Conservation (phyloP, 2,797 vertebrate species). For the Synaphobranchus kaupii region DNA sequence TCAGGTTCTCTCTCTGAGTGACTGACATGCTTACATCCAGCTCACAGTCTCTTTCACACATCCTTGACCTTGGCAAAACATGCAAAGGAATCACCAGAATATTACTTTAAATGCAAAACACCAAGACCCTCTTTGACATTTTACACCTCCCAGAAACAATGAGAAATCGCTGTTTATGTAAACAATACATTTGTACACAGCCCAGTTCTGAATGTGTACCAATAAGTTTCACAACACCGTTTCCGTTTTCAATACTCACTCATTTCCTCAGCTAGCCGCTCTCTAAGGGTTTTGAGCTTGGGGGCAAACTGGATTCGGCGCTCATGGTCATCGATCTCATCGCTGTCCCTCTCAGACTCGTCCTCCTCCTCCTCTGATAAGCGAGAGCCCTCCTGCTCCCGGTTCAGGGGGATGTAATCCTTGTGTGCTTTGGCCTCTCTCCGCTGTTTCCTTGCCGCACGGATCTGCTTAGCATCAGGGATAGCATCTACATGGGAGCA, state of each 20-base stretch:
- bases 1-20: not conserved
- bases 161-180: not conserved
- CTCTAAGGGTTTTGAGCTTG: conserved; percentile 74
- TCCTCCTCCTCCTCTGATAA: conserved; percentile 63
- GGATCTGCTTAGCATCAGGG: conserved; percentile 69
- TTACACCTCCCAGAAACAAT: not conserved
- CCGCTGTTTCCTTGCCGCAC: conserved; percentile 75
- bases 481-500: conserved; percentile 69
- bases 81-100: not conserved
- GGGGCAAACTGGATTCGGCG: conserved; percentile 81
- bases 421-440: conserved; percentile 65
- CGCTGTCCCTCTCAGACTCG: conserved; percentile 63
- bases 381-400: conserved; percentile 56
- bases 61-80: not conserved
- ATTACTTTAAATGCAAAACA: not conserved
- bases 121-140: not conserved
- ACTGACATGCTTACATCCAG: not conserved
- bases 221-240: not conserved
- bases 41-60: not conserved
- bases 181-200: not conserved
- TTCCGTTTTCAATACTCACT: conserved; percentile 61
- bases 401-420: conserved; percentile 81
- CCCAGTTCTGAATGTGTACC: not conserved
- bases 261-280: conserved; percentile 82
- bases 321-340: conserved; percentile 79